Evolutionary conservation across 2,888 invertebrate species (phyloP).

Genomic region (Biston betularia): DNA sequence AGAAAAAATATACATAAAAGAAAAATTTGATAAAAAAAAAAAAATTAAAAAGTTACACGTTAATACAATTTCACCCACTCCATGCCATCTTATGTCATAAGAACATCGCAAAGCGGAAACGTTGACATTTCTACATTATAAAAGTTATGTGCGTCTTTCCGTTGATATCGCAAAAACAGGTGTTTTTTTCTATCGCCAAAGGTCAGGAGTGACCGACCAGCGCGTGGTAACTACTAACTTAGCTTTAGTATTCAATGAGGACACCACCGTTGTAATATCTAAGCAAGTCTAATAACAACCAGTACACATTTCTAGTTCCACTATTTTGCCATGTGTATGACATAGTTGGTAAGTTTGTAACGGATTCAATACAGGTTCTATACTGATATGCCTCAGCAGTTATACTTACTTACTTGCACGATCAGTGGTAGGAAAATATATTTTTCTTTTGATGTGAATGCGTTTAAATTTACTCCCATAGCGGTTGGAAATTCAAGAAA

Average conservation of each 20-base stretch:
- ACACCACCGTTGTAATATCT: background rate
- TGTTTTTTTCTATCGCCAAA: slow-evolving; percentile 62
- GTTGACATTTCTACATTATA: slow-evolving; percentile 78
- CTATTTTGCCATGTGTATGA: background rate
- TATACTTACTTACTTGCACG: slow-evolving; percentile 26
- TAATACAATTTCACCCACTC: slow-evolving; percentile 39
- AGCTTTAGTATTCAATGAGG: background rate
- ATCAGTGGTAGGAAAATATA: slow-evolving; percentile 1
- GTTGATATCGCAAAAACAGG: slow-evolving; percentile 74
- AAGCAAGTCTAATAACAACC: background rate
- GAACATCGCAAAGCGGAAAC: slow-evolving; percentile 73
- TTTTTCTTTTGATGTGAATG: background rate
- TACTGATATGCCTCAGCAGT: slow-evolving; percentile 39
- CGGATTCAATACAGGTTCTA: slow-evolving; percentile 46
- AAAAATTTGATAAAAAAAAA: no score
- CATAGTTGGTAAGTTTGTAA: slow-evolving; percentile 38
- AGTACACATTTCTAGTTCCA: background rate
- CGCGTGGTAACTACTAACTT: slow-evolving; percentile 32
- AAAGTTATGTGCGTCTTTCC: slow-evolving; percentile 72
- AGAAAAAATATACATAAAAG: no score
- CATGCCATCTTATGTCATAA: slow-evolving; percentile 47
- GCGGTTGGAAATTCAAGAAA: no score
- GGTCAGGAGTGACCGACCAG: slow-evolving; percentile 70
- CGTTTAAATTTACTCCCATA: background rate
- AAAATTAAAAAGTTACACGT: no score